These are phyloP conservation scores for Plutella xylostella DNA, from an alignment of 2,888 invertebrate species.

Conservation along the genomic window DNA sequence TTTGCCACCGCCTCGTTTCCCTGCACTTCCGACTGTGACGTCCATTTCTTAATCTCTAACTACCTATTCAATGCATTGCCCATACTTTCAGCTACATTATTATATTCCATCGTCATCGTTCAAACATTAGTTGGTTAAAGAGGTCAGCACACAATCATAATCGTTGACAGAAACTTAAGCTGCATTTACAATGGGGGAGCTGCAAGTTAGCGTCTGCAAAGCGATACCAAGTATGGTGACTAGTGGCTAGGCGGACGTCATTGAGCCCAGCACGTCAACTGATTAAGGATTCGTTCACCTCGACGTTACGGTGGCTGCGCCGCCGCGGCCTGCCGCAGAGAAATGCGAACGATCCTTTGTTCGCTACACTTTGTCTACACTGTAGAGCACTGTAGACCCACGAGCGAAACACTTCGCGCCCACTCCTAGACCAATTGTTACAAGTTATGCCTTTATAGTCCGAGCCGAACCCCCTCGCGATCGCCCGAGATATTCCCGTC, in stretches of 20 bases:
- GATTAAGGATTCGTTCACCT: slow-evolving; percentile 60
- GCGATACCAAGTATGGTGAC: background rate
- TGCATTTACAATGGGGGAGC: too few relatives aligned
- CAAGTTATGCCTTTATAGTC: slow-evolving; percentile 33
- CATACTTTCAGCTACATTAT: too few relatives aligned
- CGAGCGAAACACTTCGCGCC: slow-evolving; percentile 47
- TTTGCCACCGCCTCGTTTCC: slow-evolving; percentile 17
- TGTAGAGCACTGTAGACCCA: slow-evolving; percentile 17
- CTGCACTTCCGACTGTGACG: slow-evolving; percentile 11
- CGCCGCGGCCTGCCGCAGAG: slow-evolving; percentile 40
- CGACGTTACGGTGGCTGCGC: slow-evolving; percentile 49
- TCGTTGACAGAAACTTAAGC: too few relatives aligned
- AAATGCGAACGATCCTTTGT: slow-evolving; percentile 60
- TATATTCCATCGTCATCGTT: background rate
- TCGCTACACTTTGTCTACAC: slow-evolving; percentile 30
- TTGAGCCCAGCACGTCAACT: slow-evolving; percentile 34
- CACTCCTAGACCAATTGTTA: slow-evolving; percentile 40
- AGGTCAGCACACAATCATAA: too few relatives aligned
- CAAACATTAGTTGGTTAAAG: too few relatives aligned
- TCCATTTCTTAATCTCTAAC: slow-evolving; percentile 2
- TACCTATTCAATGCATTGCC: background rate
- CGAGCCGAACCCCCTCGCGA: slow-evolving; percentile 34
- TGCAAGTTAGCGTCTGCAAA: background rate
- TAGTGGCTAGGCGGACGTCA: background rate
- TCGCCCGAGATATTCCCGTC: slow-evolving; percentile 37